Conservation (phyloP, 2,113 vertebrate genomes). For the Panurus biarmicus region DNA sequence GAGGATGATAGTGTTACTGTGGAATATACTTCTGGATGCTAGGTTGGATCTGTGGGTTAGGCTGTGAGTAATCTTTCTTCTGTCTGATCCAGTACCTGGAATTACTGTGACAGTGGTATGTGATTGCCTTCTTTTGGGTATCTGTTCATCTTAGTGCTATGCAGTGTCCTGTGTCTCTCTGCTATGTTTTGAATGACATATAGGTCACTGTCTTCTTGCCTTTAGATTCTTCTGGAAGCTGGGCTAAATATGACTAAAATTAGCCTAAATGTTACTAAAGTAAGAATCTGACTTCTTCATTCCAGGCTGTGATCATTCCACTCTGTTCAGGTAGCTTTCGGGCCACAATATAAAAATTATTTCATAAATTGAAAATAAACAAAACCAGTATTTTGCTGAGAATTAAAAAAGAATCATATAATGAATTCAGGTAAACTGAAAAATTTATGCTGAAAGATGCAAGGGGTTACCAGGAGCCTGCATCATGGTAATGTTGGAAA, state of each 20-base stretch:
- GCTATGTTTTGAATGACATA: not conserved
- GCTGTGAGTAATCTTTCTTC: not conserved
- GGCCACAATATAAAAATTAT: not conserved
- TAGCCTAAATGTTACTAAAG: not conserved
- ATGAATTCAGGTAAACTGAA: not conserved
- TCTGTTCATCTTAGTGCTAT: not conserved
- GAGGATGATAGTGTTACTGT: not conserved
- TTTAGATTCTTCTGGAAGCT: not conserved
- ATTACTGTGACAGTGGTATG: not conserved
- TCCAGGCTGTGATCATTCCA: not conserved
- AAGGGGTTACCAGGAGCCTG: not conserved
- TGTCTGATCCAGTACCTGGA: not conserved
- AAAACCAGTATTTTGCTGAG: not conserved
- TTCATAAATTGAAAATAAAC: not conserved
- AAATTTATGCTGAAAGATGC: not conserved
- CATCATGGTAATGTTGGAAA: accelerated
- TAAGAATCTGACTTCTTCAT: not conserved
- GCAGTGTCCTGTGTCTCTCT: not conserved
- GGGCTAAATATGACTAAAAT: not conserved
- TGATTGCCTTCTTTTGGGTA: not conserved
- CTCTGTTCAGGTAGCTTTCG: not conserved
- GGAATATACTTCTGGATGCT: not conserved
- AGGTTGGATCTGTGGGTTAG: not conserved
- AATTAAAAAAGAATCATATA: not conserved
- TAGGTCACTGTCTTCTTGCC: not conserved